Evolutionary conservation across 2,797 vertebrate genomes (phyloP).

Genomic region (Tapera naevia): DNA sequence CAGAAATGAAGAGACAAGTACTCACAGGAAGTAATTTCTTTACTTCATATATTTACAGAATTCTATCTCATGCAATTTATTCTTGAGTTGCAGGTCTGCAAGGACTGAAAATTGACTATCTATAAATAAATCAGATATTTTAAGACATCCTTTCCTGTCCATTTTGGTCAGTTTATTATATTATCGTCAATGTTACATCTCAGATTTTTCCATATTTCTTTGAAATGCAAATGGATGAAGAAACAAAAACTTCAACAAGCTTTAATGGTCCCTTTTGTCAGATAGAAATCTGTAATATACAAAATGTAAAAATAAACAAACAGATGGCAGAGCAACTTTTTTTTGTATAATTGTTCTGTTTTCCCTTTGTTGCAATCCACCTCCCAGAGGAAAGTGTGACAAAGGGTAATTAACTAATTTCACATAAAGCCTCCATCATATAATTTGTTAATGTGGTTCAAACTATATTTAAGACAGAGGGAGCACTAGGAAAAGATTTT

Average conservation of each 20-base stretch:
- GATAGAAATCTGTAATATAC: not conserved
- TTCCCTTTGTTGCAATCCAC: not conserved
- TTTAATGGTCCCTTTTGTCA: not conserved
- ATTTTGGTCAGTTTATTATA: not conserved
- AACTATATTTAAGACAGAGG: not conserved
- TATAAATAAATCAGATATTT: conserved; percentile 30
- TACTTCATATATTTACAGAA: conserved; percentile 3
- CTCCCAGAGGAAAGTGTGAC: not conserved
- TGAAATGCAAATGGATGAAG: conserved; percentile 14
- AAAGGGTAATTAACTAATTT: conserved; percentile 23
- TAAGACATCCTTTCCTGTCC: not conserved
- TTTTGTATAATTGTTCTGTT: not conserved
- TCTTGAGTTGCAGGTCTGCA: not conserved
- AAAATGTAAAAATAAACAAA: conserved; percentile 22
- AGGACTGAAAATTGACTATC: conserved; percentile 17
- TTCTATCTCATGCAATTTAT: conserved; percentile 11
- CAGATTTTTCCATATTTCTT: not conserved
- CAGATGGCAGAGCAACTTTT: not conserved
- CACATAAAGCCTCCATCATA: not conserved
- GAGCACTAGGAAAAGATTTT: not conserved
- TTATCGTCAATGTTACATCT: not conserved
- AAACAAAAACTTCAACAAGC: conserved; percentile 11
- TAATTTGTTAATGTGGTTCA: not conserved
- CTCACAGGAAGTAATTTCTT: conserved; percentile 14
- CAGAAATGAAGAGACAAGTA: not conserved